Conservation (phyloP, 1,140 invertebrate genomes). For the Magallana gigas region DNA sequence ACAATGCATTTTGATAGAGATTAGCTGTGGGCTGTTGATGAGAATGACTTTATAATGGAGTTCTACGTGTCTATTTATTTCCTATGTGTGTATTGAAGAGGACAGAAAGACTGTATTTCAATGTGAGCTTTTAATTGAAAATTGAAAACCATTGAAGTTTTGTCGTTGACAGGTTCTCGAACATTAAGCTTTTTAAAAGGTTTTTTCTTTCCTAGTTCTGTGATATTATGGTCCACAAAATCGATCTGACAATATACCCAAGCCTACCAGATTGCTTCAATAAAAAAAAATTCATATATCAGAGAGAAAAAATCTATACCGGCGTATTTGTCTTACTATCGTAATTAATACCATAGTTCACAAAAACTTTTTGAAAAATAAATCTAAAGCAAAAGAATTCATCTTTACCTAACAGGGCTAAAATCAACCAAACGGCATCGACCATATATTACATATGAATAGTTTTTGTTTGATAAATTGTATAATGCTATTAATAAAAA, state of each 20-base stretch:
- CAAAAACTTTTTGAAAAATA: neutral
- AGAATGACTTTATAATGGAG: slow-evolving; percentile 6
- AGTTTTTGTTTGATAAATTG: slow-evolving; percentile 23
- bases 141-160: slow-evolving; percentile 17
- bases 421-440: neutral
- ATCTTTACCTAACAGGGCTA: neutral
- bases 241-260: slow-evolving; percentile 9
- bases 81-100: neutral
- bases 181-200: neutral
- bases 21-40: neutral
- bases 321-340: neutral
- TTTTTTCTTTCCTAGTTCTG: neutral
- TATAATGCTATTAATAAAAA: slow-evolving; percentile 24
- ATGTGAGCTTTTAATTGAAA: slow-evolving; percentile 6
- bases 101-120: neutral
- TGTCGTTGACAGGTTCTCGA: neutral
- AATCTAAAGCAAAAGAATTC: neutral
- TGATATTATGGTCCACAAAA: neutral
- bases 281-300: neutral
- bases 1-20: too few species aligned
- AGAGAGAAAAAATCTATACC: slow-evolving; percentile 4
- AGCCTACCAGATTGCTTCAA: neutral
- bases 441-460: neutral
- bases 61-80: slow-evolving; percentile 15
- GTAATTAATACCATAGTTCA: slow-evolving; percentile 1